A percentile compares a stretch with the other conserved stretches of the same genome.
phyloP scores from a whole-genome alignment of 2,113 vertebrate species.

The Poeciliopsis retropinna region DNA sequence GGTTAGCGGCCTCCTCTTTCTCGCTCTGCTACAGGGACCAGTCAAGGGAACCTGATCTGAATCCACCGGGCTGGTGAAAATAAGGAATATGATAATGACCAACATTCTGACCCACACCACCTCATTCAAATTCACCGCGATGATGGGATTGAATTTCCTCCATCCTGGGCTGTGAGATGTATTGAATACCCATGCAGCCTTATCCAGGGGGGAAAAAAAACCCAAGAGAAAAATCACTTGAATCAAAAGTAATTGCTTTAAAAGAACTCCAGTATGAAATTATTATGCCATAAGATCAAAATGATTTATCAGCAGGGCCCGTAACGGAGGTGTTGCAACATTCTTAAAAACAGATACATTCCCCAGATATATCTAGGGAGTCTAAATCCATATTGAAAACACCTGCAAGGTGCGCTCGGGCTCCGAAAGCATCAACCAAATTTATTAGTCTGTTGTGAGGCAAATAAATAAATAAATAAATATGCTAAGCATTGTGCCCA shows the following conservation, averaged over 20 bases:
- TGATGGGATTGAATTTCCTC: conserved; percentile 49
- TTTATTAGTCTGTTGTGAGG: conserved; percentile 33
- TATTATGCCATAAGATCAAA: conserved; percentile 30
- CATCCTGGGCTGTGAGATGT: conserved; percentile 23
- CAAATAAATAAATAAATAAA: conserved; percentile 24
- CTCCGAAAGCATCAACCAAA: conserved; percentile 24
- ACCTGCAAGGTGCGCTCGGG: conserved; percentile 27
- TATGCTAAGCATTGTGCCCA: conserved; percentile 63
- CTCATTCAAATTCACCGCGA: conserved; percentile 57
- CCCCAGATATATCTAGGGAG: conserved; percentile 5
- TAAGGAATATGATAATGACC: conserved; percentile 59
- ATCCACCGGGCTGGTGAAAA: conserved; percentile 36
- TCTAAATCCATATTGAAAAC: conserved; percentile 37
- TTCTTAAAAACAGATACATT: background rate
- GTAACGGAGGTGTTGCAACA: background rate
- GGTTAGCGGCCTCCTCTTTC: background rate
- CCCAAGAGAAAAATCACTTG: conserved; percentile 39
- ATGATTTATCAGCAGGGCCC: conserved; percentile 20
- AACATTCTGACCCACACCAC: conserved; percentile 47
- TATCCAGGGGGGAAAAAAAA: conserved; percentile 9
- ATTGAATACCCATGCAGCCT: conserved; percentile 20
- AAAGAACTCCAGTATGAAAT: conserved; percentile 39
- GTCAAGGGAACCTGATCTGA: conserved; percentile 27
- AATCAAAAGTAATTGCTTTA: conserved; percentile 44
- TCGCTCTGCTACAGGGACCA: conserved; percentile 14